These are phyloP conservation scores for Ormyrus pomaceus DNA, from an alignment of 2,888 invertebrate species.

Conservation along the genomic window DNA sequence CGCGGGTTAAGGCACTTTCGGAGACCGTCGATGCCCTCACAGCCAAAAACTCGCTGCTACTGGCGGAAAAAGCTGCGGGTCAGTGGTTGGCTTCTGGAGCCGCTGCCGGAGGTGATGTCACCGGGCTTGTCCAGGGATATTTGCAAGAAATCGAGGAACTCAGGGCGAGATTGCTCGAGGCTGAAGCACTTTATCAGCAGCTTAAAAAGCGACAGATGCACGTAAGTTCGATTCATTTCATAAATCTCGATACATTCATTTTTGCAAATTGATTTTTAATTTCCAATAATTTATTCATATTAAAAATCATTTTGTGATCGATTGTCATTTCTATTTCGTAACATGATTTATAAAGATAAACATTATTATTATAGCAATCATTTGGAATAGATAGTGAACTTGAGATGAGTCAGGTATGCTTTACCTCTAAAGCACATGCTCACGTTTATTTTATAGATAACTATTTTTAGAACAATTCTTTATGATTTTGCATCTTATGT, in stretches of 20 bases:
- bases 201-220: slow-evolving; percentile 77
- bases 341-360: not conserved
- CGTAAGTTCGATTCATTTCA: slow-evolving; percentile 59
- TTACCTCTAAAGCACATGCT: not conserved
- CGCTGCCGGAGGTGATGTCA: slow-evolving; percentile 77
- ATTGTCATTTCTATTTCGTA: not conserved
- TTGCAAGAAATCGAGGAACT: slow-evolving; percentile 94
- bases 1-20: slow-evolving; percentile 94
- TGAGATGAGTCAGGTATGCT: slow-evolving; percentile 49
- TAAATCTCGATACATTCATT: slow-evolving; percentile 43
- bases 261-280: slow-evolving; percentile 10
- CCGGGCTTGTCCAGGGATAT: slow-evolving; percentile 88
- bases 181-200: slow-evolving; percentile 87
- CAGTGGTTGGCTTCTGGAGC: slow-evolving; percentile 79
- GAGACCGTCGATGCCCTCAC: slow-evolving; percentile 94
- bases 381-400: slow-evolving; percentile 52
- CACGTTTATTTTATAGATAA: not conserved
- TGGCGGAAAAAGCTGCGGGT: slow-evolving; percentile 86
- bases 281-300: not conserved
- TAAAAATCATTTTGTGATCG: not conserved
- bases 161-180: slow-evolving; percentile 91
- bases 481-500: not conserved
- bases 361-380: slow-evolving; percentile 45
- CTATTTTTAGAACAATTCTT: not conserved
- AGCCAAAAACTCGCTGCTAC: slow-evolving; percentile 86